These are phyloP conservation scores for Peromyscus leucopus DNA, from an alignment of 2,113 vertebrate genomes.

Conservation along the genomic window DNA sequence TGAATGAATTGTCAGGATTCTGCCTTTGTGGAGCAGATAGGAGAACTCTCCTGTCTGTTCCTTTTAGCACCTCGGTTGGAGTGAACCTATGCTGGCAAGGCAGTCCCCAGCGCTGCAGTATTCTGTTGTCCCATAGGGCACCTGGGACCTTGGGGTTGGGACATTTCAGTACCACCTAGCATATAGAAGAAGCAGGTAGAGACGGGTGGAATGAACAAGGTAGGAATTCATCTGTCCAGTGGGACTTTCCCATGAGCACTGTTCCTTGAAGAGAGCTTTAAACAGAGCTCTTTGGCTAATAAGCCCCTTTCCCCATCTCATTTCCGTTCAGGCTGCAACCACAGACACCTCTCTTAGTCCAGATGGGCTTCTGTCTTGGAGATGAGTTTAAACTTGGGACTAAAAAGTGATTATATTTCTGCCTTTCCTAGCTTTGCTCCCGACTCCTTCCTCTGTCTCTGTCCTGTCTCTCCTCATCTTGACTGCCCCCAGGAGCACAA, in stretches of 20 bases:
- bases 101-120: not conserved
- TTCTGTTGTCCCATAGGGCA: constrained; percentile 28
- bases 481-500: constrained; percentile 24
- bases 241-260: constrained; percentile 59
- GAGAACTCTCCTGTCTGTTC: not conserved
- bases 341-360: constrained; percentile 18
- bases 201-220: constrained; percentile 41
- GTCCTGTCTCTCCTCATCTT: constrained; percentile 6
- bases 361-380: constrained; percentile 48
- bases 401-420: not conserved
- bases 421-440: constrained; percentile 35
- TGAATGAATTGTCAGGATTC: constrained; percentile 37
- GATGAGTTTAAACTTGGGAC: constrained; percentile 53
- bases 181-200: not conserved
- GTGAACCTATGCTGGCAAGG: constrained; percentile 20
- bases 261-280: constrained; percentile 54
- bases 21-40: constrained; percentile 42
- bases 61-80: constrained; percentile 72
- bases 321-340: constrained; percentile 35
- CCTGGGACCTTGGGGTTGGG: not conserved
- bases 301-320: constrained; percentile 28
- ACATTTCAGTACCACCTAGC: not conserved
- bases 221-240: constrained; percentile 51
- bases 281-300: constrained; percentile 61
- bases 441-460: not conserved